phyloP scores from a whole-genome alignment of 2,888 invertebrate species.

The Pachliopta kotzebuea region DNA sequence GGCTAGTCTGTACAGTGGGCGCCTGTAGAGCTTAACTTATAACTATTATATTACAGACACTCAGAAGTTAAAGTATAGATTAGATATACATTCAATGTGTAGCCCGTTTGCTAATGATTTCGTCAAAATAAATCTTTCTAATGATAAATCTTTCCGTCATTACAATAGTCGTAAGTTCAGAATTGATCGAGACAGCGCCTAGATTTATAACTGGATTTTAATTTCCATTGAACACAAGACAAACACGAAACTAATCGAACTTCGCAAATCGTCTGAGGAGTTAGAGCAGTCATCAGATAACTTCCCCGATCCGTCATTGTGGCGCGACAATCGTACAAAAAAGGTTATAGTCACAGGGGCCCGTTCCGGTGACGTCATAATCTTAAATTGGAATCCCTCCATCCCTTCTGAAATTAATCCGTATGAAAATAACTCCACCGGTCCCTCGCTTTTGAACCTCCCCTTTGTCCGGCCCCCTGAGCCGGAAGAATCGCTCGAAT shows the following conservation, averaged over 20 bases:
- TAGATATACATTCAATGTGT: too few relatives aligned
- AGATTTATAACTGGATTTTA: neutral
- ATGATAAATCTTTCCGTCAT: neutral
- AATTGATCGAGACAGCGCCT: neutral
- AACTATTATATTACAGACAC: too few relatives aligned
- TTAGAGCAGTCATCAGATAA: constrained; percentile 5
- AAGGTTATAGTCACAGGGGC: constrained; percentile 28
- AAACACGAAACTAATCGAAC: constrained; percentile 16
- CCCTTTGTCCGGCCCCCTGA: constrained; percentile 26
- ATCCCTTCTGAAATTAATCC: constrained; percentile 36
- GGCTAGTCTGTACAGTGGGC: too few relatives aligned
- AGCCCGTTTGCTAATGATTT: too few relatives aligned
- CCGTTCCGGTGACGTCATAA: constrained; percentile 16
- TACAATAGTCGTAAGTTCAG: neutral
- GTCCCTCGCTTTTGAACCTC: constrained; percentile 19
- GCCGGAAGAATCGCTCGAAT: constrained; percentile 36
- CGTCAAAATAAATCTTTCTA: too few relatives aligned
- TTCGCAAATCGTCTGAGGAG: constrained; percentile 1
- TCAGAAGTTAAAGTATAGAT: too few relatives aligned
- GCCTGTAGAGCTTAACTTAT: too few relatives aligned
- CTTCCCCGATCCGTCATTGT: constrained; percentile 17
- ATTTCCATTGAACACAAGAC: constrained; percentile 1
- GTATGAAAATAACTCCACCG: constrained; percentile 40
- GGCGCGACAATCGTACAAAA: constrained; percentile 6
- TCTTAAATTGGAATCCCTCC: constrained; percentile 29